These are phyloP conservation scores for Macrosiphum euphorbiae DNA, from an alignment of 2,888 invertebrate genomes.

Conservation along the genomic window DNA sequence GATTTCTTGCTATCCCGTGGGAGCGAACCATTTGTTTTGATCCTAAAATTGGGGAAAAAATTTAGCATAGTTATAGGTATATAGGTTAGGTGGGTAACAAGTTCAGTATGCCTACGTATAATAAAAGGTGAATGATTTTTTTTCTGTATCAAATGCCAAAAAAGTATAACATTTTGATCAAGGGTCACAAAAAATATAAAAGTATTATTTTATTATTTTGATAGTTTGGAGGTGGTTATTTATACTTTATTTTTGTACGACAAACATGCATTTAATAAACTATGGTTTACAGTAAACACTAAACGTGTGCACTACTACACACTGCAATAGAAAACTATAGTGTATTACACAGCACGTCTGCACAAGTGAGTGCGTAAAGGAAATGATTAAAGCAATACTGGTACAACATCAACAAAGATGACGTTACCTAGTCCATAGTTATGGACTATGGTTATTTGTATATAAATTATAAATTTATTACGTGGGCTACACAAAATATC, in stretches of 20 bases:
- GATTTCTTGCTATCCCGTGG: slow-evolving; percentile 77
- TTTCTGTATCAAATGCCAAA: neutral
- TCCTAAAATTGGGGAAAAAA: slow-evolving; percentile 72
- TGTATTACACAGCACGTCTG: neutral
- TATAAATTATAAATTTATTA: neutral
- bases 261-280: neutral
- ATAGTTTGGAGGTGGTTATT: neutral
- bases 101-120: neutral
- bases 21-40: slow-evolving; percentile 91
- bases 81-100: neutral
- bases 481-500: neutral
- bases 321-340: no score
- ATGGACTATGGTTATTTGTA: neutral
- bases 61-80: no score
- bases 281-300: neutral
- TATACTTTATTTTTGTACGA: neutral
- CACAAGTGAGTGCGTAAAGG: neutral
- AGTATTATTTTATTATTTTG: neutral
- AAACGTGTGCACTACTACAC: no score
- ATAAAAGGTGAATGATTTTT: neutral
- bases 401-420: neutral
- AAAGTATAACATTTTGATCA: neutral
- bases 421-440: no score
- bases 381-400: neutral
- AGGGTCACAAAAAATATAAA: neutral